A percentile compares a stretch with the other conserved stretches of the same genome.
Conservation (phyloP, 2,113 vertebrate genomes). For the Cyphomyrus discorhynchus region DNA sequence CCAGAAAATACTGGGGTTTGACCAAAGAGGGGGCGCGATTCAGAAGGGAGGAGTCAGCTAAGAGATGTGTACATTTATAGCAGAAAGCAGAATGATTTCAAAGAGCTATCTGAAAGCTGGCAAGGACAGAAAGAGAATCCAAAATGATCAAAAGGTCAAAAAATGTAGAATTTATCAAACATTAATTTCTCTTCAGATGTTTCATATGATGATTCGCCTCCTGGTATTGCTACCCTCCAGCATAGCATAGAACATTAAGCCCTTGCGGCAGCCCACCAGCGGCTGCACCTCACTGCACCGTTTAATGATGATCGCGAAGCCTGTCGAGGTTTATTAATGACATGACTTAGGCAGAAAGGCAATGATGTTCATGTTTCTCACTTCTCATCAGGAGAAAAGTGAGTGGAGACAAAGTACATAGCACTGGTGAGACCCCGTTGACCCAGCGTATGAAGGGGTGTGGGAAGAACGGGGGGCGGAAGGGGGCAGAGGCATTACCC, state of each 20-base stretch:
- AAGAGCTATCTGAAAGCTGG: background rate
- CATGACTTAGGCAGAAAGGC: conserved; percentile 42
- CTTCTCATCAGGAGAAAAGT: conserved; percentile 21
- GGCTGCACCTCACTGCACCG: conserved; percentile 47
- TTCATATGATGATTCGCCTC: too few species aligned
- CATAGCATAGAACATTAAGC: background rate
- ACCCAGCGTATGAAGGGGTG: background rate
- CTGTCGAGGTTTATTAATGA: conserved; percentile 42
- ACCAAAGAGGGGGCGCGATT: background rate
- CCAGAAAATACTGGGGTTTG: background rate
- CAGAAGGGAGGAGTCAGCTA: background rate
- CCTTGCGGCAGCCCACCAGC: background rate
- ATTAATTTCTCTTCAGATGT: background rate
- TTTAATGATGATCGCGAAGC: conserved; percentile 41
- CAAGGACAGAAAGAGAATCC: background rate
- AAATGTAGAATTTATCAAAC: background rate
- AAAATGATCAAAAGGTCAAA: background rate
- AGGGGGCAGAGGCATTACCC: conserved; percentile 63
- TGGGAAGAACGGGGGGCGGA: background rate
- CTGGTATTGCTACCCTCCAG: background rate
- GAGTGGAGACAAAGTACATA: conserved; percentile 10
- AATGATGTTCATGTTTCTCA: conserved; percentile 21
- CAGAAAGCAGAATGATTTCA: background rate
- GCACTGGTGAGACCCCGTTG: background rate
- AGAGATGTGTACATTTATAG: background rate